Evolutionary conservation across 2,113 vertebrate genomes (phyloP).

Genomic region (Anhinga anhinga): DNA sequence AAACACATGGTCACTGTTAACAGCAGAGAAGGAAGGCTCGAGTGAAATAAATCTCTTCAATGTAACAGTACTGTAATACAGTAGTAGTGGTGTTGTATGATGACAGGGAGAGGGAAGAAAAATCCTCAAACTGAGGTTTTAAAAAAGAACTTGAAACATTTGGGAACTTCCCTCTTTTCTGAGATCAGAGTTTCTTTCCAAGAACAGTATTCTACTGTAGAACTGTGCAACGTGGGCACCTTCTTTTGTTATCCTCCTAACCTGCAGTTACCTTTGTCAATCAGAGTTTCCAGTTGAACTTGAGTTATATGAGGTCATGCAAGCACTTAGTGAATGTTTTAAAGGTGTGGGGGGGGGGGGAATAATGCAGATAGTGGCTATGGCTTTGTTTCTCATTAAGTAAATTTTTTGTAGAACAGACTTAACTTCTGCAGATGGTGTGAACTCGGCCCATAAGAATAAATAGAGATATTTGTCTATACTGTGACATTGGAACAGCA

Average conservation of each 20-base stretch:
- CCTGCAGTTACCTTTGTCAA: background rate
- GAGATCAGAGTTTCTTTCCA: background rate
- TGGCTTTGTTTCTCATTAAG: background rate
- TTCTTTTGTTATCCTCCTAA: background rate
- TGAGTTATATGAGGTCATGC: background rate
- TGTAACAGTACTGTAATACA: background rate
- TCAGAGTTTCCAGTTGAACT: background rate
- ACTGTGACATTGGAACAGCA: background rate
- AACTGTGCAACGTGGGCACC: background rate
- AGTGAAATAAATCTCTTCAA: background rate
- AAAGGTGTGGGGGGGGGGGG: background rate
- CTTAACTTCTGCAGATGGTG: background rate
- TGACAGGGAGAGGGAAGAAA: background rate
- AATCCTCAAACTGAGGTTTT: background rate
- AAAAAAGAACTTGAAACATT: background rate
- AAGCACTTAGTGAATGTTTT: background rate
- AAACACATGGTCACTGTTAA: background rate
- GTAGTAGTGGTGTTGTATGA: background rate
- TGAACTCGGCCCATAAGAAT: background rate
- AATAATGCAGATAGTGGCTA: background rate
- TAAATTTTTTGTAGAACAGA: background rate
- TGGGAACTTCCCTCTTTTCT: background rate
- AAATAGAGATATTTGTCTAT: background rate
- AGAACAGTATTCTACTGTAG: rapidly evolving
- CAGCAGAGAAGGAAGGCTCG: background rate